Conservation (phyloP, 2,888 invertebrate genomes). For the Malachius bipustulatus region DNA sequence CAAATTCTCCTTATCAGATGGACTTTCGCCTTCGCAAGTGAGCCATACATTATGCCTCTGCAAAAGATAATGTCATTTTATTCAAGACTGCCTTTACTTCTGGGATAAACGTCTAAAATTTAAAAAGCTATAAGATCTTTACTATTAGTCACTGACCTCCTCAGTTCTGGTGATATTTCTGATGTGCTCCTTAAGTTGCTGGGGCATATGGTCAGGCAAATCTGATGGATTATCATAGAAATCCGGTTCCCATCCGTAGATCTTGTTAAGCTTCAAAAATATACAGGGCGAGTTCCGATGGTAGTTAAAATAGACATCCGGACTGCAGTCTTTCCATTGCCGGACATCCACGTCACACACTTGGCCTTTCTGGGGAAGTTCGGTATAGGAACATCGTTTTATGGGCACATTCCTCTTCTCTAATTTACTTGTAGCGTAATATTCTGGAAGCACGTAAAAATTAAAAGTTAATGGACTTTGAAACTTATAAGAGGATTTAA, state of each 20-base stretch:
- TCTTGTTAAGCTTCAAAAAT: slow-evolving; percentile 91
- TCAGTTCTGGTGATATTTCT: slow-evolving; percentile 34
- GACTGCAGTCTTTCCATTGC: slow-evolving; percentile 67
- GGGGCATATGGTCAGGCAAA: slow-evolving; percentile 66
- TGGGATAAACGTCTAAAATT: not conserved
- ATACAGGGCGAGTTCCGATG: slow-evolving; percentile 88
- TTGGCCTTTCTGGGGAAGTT: slow-evolving; percentile 43
- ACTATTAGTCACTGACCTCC: slow-evolving; percentile 35
- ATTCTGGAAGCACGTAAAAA: slow-evolving; percentile 29
- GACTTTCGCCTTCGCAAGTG: slow-evolving; percentile 88
- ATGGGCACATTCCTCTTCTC: slow-evolving; percentile 35
- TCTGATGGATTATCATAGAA: slow-evolving; percentile 60
- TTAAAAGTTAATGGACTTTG: too few species aligned
- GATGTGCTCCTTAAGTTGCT: slow-evolving; percentile 56
- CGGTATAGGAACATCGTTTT: slow-evolving; percentile 31
- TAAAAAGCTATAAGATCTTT: not conserved
- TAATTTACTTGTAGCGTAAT: slow-evolving; percentile 34
- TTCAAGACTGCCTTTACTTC: not conserved
- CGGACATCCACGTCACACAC: slow-evolving; percentile 82
- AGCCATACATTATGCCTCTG: slow-evolving; percentile 81
- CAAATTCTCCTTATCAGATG: slow-evolving; percentile 83
- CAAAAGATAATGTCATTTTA: slow-evolving; percentile 8
- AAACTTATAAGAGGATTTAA: too few species aligned
- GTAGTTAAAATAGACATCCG: slow-evolving; percentile 79
- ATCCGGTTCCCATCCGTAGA: slow-evolving; percentile 80